phyloP scores from a whole-genome alignment of 2,113 vertebrate genomes.

The Phalacrocorax brasilianus region DNA sequence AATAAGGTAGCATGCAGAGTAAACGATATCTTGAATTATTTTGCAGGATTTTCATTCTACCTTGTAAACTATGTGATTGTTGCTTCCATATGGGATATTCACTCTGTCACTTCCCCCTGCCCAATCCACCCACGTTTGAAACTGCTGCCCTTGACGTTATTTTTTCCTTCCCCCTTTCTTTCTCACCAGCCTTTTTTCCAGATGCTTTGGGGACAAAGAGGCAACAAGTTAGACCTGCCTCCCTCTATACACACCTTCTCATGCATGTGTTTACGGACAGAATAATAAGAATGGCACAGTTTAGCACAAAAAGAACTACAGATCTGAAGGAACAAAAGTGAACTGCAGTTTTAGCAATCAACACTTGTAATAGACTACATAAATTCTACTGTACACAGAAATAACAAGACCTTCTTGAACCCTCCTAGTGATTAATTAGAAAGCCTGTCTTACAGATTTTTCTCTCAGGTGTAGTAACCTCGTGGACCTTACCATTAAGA shows the following conservation, averaged over 20 bases:
- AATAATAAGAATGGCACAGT: background rate
- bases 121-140: background rate
- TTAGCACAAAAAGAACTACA: background rate
- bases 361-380: conserved; percentile 33
- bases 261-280: background rate
- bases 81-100: background rate
- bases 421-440: conserved; percentile 75
- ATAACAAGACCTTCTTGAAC: conserved; percentile 68
- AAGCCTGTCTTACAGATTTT: conserved; percentile 72
- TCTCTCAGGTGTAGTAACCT: conserved; percentile 76
- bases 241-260: background rate
- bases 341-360: conserved; percentile 41
- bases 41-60: background rate
- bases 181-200: background rate
- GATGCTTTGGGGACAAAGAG: background rate
- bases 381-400: conserved; percentile 67
- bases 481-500: conserved; percentile 70
- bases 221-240: background rate
- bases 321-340: conserved; percentile 32
- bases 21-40: background rate
- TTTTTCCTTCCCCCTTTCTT: background rate
- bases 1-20: background rate
- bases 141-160: background rate
- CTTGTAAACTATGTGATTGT: background rate
- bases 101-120: background rate